Base-by-base conservation (phyloP, 1,140 invertebrate species). In the Zeugodacus cucurbitae region DNA sequence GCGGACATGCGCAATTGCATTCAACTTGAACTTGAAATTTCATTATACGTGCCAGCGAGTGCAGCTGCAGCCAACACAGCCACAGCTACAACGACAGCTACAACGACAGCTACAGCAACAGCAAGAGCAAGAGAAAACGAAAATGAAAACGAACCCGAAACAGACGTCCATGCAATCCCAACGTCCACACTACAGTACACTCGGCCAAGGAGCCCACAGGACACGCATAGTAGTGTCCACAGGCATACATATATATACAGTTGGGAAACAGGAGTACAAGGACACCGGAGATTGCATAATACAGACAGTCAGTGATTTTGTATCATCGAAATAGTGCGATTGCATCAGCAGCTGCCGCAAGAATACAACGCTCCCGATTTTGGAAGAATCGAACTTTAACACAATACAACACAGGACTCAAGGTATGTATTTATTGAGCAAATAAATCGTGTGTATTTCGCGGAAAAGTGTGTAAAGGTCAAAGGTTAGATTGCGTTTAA, bases 21-120 rank as follows among this genome's bases (percentile, higher is more conserved):
- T 48, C 86, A 89, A 91, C 91, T 92, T 92, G 91, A 92, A 92
- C 91, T 92, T 92, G 91, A 92, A 92, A 92, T 90, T 87, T 78
- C 34, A 29, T 82, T 34, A 48, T 48, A 37, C 86, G 67, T 89
- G 88, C 89, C 62, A 54, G 59, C 62, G 32, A 87, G 37, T 87
- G 86, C 57, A 64, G 58, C 86, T 62, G 62, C 86, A 87, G 88
- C 89, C 58, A 54, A 58, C 62, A 54, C 57, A 64, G 32, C 85
- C 26, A 37, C 86, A 87, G 20, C 44, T 22, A 7, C 58, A 62
- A 26, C n/a, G 6, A 54, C 48, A 54, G 48, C 48, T 54, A 54
- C 67, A 70, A 70, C 67, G n/a, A n/a, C 57, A 64, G 32, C 85
- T 48, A 37, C 86, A 87, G 20, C 44, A 26, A 7, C 58, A 62